phyloP scores from a whole-genome alignment of 2,888 invertebrate species.

The Drosophila neutralis region DNA sequence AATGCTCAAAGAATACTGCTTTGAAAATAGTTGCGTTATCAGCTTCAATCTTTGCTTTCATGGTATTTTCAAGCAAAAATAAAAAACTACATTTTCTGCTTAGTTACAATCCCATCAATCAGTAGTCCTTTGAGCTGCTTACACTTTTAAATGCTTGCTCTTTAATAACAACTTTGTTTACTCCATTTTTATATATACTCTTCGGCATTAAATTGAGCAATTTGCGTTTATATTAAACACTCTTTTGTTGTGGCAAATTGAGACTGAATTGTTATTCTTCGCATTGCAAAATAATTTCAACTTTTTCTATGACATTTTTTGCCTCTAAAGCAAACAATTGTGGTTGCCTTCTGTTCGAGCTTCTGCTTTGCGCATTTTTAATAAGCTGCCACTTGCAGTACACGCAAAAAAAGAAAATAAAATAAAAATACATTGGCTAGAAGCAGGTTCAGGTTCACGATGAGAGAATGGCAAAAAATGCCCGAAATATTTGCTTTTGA shows the following conservation, averaged over 20 bases:
- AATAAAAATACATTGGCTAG: conserved; percentile 17
- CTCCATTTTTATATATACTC: neutral
- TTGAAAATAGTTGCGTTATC: neutral
- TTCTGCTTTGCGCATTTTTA: conserved; percentile 66
- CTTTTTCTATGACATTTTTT: conserved; percentile 47
- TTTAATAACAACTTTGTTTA: neutral
- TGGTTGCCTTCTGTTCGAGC: conserved; percentile 28
- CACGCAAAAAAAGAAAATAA: conserved; percentile 45
- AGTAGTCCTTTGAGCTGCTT: neutral
- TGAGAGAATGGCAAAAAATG: conserved; percentile 24
- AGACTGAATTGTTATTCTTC: conserved; percentile 16
- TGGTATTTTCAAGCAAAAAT: neutral
- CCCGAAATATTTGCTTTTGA: conserved; percentile 66
- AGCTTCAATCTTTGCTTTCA: neutral
- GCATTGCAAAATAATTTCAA: conserved; percentile 29
- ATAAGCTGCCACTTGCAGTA: conserved; percentile 80
- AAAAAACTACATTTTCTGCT: neutral
- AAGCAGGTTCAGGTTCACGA: conserved; percentile 12
- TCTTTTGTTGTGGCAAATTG: neutral
- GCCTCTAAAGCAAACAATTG: conserved; percentile 50
- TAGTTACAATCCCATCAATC: neutral
- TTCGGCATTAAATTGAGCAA: neutral
- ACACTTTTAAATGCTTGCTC: neutral
- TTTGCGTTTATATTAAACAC: neutral
- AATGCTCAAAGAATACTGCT: too few relatives aligned